Conservation (phyloP, 1,140 invertebrate genomes). For the Saccostrea cuccullata region DNA sequence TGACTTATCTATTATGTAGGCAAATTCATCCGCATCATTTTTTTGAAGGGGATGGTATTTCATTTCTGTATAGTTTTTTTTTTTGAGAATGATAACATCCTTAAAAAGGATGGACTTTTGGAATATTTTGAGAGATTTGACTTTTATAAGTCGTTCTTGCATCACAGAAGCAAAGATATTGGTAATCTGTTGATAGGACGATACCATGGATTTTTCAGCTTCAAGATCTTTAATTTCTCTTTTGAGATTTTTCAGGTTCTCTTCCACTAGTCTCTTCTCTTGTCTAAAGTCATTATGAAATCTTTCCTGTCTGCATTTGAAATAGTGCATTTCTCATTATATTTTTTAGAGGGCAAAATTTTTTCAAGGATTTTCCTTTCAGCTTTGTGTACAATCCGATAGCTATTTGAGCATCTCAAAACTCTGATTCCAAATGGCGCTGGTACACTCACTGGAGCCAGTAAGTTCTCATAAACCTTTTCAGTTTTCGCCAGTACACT, state of each 20-base stretch:
- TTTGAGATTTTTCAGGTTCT: background rate
- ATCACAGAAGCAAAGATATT: background rate
- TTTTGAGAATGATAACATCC: too few relatives aligned
- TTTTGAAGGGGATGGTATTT: background rate
- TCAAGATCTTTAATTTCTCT: background rate
- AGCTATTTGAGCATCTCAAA: background rate
- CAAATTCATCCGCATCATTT: background rate
- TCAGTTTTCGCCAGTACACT: too few relatives aligned
- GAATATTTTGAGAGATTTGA: background rate
- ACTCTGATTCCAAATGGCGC: background rate
- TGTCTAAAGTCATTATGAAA: background rate
- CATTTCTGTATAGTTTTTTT: background rate
- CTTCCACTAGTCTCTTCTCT: background rate
- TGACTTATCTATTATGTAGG: background rate
- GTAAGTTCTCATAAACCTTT: background rate
- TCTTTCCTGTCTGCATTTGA: background rate
- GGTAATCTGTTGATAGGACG: background rate
- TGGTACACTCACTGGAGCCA: constrained; percentile 10
- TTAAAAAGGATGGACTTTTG: too few relatives aligned
- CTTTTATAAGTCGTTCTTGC: too few relatives aligned
- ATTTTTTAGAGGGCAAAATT: constrained; percentile 22
- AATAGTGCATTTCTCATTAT: background rate
- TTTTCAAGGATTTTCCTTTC: background rate
- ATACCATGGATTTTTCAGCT: background rate
- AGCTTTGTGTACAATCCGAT: background rate